Conservation (phyloP, 2,797 vertebrate genomes). For the Urocyon cinereoargenteus region DNA sequence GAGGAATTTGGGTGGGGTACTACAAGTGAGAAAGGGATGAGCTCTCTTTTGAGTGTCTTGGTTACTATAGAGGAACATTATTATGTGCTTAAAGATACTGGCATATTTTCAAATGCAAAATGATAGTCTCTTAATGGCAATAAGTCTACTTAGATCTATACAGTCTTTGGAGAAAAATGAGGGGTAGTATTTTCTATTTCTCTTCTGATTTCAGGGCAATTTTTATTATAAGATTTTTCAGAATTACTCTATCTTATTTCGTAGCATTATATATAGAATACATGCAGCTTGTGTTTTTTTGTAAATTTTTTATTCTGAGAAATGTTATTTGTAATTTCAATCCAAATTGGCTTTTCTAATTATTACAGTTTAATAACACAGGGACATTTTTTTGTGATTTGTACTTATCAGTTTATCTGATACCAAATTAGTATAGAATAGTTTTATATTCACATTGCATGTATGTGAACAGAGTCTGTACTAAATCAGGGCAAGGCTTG, state of each 20-base stretch:
- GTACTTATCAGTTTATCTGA: conserved; percentile 26
- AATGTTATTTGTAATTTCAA: conserved; percentile 37
- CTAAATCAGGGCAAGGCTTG: background rate
- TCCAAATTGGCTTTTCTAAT: conserved; percentile 45
- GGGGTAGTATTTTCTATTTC: conserved; percentile 24
- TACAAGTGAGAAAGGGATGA: background rate
- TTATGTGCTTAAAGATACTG: background rate
- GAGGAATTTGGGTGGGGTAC: background rate
- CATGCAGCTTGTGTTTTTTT: conserved; percentile 34
- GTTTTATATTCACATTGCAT: conserved; percentile 27
- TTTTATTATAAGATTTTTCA: conserved; percentile 55
- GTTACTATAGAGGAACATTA: background rate
- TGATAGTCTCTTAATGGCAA: background rate
- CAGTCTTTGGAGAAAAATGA: background rate
- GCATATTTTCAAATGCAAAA: conserved; percentile 30
- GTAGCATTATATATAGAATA: background rate
- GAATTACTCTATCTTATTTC: conserved; percentile 21
- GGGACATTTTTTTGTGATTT: conserved; percentile 35
- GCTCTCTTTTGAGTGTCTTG: background rate
- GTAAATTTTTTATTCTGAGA: conserved; percentile 24
- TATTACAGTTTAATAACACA: conserved; percentile 35
- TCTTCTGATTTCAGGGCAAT: conserved; percentile 58
- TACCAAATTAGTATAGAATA: conserved; percentile 1
- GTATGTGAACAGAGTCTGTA: background rate
- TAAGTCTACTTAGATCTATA: background rate